Evolutionary conservation across 2,888 invertebrate species (phyloP), one percentile per base, ranked within the genome.

Genomic region (Itoplectis maculator): DNA sequence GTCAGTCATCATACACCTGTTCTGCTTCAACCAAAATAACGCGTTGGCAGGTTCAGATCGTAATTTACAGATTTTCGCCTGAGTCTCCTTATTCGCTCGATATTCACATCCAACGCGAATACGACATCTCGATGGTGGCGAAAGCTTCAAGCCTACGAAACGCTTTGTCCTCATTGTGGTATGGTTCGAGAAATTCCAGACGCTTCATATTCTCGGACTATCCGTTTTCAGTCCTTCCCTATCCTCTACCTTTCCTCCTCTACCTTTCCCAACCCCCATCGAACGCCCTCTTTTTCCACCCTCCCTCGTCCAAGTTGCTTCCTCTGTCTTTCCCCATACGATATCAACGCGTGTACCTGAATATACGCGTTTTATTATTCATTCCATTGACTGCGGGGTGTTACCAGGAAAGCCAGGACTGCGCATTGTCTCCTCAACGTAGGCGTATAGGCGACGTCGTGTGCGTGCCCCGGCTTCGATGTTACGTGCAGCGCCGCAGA

Each of bases 301-400:
- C 15, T 23, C 56, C 42, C 23, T 20, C 40, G n/a, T n/a, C 23
- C 40, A 42, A 70, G 70, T 54, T 70, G 56, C 56, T 56, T 61
- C 37, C 37, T 15, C 37, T n/a, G 8, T 61, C 15, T 11, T 13
- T 4, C 61, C 29, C 15, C 13, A 4, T 13, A 6, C 6, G 18
- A 6, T 63, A 59, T 47, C 45, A 51, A 47, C 18, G 72, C 29
- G 29, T 29, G 29, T 18, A 70, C 40, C 18, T 54, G 18, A 51
- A 45, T 70, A 75, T 37, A 37, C 18, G 65, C 56, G 56, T 79
- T 82, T 79, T 76, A 79, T 82, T 79, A 82, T 82, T 79, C 82
- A 79, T 82, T 72, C 61, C 79, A 82, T 79, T 78, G 81, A 81
- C 69, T 69, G 68, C 51, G 59, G n/a, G 23, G 9, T 51, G 1